Evolutionary conservation across 2,888 invertebrate genomes (phyloP).

Genomic region (Noctua fimbriata): DNA sequence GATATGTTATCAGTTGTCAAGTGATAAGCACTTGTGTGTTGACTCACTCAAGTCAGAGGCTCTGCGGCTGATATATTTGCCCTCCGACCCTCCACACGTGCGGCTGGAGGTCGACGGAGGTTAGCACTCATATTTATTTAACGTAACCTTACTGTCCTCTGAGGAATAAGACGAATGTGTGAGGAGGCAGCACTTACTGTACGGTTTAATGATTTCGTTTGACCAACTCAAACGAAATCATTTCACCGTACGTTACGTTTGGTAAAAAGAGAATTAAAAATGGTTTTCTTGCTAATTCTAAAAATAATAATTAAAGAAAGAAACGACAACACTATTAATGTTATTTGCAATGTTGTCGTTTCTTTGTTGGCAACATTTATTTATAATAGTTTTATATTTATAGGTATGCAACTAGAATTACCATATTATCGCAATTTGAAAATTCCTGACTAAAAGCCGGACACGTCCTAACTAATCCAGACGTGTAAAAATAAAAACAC

Average conservation of each 20-base stretch:
- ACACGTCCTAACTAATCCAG: neutral
- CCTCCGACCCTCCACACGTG: constrained; percentile 14
- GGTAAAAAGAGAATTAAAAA: neutral
- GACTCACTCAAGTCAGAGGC: constrained; percentile 6
- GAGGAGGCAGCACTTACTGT: constrained; percentile 9
- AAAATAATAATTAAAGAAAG: neutral
- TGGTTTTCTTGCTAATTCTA: neutral
- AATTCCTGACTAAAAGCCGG: neutral
- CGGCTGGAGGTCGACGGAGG: constrained; percentile 23
- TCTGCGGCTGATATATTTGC: constrained; percentile 48
- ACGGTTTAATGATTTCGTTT: constrained; percentile 25
- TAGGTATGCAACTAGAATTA: neutral
- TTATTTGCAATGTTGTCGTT: neutral
- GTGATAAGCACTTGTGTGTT: constrained; percentile 38
- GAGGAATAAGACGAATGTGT: constrained; percentile 19
- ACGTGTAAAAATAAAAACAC: neutral
- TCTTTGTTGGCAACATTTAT: neutral
- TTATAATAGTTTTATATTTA: neutral
- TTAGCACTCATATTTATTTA: constrained; percentile 48
- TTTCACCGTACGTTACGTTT: neutral
- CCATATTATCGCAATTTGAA: neutral
- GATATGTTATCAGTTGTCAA: constrained; percentile 22
- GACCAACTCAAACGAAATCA: neutral
- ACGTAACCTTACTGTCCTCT: constrained; percentile 23
- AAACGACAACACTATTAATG: neutral